Percentiles rank a stretch among this genome's conserved stretches.
phyloP scores from a whole-genome alignment of 1,140 invertebrate species.

The Trichonephila clavata region DNA sequence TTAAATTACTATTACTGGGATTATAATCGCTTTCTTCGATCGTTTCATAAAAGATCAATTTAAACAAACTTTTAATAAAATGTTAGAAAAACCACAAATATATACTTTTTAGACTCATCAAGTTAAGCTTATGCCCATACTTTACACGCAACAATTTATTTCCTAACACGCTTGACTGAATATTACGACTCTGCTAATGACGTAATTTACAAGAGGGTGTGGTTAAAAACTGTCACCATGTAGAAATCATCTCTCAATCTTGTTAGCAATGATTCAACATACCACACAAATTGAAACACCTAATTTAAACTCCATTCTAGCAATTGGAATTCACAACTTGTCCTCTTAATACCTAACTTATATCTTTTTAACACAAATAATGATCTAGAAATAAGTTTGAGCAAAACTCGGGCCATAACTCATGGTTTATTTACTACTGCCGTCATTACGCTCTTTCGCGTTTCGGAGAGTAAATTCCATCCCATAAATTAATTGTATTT shows the following conservation, averaged over 20 bases:
- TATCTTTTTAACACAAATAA: neutral
- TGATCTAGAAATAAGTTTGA: neutral
- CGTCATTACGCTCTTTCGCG: neutral
- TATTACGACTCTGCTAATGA: neutral
- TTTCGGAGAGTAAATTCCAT: neutral
- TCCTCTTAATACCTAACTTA: neutral
- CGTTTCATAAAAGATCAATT: no score
- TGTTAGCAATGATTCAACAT: neutral
- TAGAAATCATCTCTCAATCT: neutral
- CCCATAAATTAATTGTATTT: constrained; percentile 48
- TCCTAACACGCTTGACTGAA: neutral
- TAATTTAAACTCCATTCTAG: neutral
- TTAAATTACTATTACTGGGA: no score
- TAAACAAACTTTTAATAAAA: no score
- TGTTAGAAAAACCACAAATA: no score
- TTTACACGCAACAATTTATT: neutral
- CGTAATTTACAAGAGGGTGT: neutral
- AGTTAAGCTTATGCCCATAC: neutral
- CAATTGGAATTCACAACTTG: neutral
- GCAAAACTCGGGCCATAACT: neutral
- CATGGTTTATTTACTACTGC: constrained; percentile 15
- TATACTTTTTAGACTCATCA: neutral
- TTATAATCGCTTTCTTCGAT: no score
- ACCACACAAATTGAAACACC: neutral
- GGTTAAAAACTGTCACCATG: neutral